Base-by-base conservation (phyloP, 1,140 invertebrate genomes). In the Andrena cerasifolii region DNA sequence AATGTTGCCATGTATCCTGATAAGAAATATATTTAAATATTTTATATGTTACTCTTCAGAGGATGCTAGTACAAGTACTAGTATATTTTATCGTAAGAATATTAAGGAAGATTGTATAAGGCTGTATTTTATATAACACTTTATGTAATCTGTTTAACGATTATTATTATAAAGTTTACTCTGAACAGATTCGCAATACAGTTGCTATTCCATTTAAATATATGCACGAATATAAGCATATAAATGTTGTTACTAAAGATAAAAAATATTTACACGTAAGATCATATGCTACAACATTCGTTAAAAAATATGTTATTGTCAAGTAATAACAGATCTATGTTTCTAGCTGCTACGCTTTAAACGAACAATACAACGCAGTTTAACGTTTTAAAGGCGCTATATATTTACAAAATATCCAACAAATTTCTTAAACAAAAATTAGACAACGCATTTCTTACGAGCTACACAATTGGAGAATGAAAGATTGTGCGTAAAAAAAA, bases 321-420 rank as follows among this genome's bases (percentile, higher is more conserved):
- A 58, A 58, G 45, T 36, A 58, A 28, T 76, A 58, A 45, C 73
- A 76, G 63, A 76, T 76, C 73, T 68, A 75, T 24, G 28, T 24
- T 28, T 76, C 54, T 47, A 56, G 26, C 14, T 8, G 12, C 16
- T 67, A n/a, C 21, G 21, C 24, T 47, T 68, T 24, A 24, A 67
- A 68, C 7, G 16, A 8, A 76, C n/a, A 56, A 58, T 67, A 67
- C 56, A 26, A 31, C 31, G 21, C 33, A 59, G 28, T 49, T 61
- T 62, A 61, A 5, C 43, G 36, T 8, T 21, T 65, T 31, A 63
- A 62, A 62, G 47, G 51, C 62, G 49, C 49, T n/a, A n/a, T n/a
- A n/a, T 78, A 79, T 71, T 45, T 79, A 71, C 49, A 79, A 63
- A 71, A 78, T 63, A 53, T 66, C 65, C 61, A 74, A 74, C 53